These are phyloP conservation scores for Cavia porcellus DNA, from an alignment of 2,113 vertebrate genomes.

Conservation along the genomic window DNA sequence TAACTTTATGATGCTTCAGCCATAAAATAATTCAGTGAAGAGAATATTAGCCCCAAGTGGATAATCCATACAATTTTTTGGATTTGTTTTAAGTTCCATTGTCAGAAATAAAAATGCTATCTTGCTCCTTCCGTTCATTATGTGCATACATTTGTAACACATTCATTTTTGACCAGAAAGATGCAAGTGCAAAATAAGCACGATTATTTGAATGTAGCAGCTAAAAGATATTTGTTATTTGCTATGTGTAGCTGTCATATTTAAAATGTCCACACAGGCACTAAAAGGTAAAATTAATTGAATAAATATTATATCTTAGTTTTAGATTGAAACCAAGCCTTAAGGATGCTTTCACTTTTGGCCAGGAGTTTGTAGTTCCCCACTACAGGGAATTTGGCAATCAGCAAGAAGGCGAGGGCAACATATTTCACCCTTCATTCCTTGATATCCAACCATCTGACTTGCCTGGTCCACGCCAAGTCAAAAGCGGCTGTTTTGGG, in stretches of 20 bases:
- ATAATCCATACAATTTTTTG: not conserved
- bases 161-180: not conserved
- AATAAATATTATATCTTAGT: not conserved
- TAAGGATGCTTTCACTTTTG: not conserved
- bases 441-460: not conserved
- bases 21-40: constrained; percentile 10
- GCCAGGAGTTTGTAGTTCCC: not conserved
- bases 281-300: not conserved
- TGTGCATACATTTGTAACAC: not conserved
- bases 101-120: not conserved
- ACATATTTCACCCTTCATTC: not conserved
- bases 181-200: no score
- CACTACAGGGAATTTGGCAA: not conserved
- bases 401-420: not conserved
- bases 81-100: not conserved
- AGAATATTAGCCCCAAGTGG: not conserved
- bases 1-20: not conserved
- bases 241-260: no score
- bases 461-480: not conserved
- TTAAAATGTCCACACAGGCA: not conserved
- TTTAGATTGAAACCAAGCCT: not conserved
- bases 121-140: not conserved
- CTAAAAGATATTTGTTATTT: not conserved
- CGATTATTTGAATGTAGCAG: no score
- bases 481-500: not conserved